A percentile compares a stretch with the other conserved stretches of the same genome.
Conservation (phyloP, 2,888 invertebrate species). For the Campopleginae sp. region DNA sequence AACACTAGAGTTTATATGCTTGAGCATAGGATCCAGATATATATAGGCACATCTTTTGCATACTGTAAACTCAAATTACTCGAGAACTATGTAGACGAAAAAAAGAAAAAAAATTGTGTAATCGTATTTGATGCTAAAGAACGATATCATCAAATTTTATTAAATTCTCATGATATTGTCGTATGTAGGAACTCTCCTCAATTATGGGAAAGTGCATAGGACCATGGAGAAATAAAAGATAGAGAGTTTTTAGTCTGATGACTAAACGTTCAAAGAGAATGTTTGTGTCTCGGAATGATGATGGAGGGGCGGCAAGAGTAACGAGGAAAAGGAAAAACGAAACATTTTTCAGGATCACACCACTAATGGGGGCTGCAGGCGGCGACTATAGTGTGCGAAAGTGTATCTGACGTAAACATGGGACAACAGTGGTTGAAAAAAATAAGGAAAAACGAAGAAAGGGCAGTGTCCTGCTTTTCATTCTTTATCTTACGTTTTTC, state of each 20-base stretch:
- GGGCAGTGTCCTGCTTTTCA: conserved; percentile 11
- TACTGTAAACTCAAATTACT: too few species aligned
- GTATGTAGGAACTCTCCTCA: too few species aligned
- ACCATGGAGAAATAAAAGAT: neutral
- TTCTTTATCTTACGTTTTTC: neutral
- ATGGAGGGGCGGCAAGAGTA: neutral
- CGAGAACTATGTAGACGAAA: too few species aligned
- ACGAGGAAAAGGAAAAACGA: neutral
- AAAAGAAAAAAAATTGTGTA: too few species aligned
- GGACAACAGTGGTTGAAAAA: conserved; percentile 38
- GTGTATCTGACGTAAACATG: conserved; percentile 43
- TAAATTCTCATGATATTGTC: too few species aligned
- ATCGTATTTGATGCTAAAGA: too few species aligned
- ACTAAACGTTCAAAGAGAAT: neutral
- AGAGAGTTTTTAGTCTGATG: neutral
- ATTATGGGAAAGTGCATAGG: neutral
- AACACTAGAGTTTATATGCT: too few species aligned
- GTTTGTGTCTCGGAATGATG: neutral
- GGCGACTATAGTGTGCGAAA: conserved; percentile 10
- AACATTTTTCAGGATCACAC: conserved; percentile 45
- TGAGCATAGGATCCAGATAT: too few species aligned
- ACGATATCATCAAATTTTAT: too few species aligned
- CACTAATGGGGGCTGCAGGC: neutral
- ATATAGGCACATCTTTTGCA: too few species aligned
- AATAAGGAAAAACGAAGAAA: conserved; percentile 34